Percentiles rank a stretch among this genome's conserved stretches.
Evolutionary conservation across 2,113 vertebrate genomes (phyloP).

Genomic region (Rhinichthys klamathensis): DNA sequence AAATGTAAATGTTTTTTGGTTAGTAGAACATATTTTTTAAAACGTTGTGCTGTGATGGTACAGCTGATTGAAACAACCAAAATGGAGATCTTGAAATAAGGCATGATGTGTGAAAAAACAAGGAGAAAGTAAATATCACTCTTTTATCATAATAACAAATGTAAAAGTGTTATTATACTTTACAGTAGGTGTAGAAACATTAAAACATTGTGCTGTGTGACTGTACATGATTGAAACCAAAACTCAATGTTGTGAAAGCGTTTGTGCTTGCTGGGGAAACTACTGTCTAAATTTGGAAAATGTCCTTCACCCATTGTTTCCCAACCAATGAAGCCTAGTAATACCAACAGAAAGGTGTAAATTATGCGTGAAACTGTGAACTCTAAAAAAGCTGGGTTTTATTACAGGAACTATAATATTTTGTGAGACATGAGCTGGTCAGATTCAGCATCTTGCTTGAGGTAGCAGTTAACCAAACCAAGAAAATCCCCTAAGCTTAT

Average conservation of each 20-base stretch:
- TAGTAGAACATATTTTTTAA: neutral
- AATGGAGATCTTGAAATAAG: neutral
- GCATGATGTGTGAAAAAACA: neutral
- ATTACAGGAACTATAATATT: conserved; percentile 33
- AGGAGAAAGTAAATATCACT: neutral
- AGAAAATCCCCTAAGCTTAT: conserved; percentile 67
- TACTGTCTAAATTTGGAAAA: conserved; percentile 1
- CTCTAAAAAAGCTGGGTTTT: conserved; percentile 16
- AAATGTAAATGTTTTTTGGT: neutral
- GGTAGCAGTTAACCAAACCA: conserved; percentile 61
- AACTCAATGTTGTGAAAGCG: neutral
- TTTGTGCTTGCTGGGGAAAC: neutral
- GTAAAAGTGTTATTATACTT: neutral
- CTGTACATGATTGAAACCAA: neutral
- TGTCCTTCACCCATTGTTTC: neutral
- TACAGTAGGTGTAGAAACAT: neutral
- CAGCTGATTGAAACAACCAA: neutral
- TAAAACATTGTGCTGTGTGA: neutral
- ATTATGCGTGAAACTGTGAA: conserved; percentile 31
- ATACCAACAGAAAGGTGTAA: conserved; percentile 25
- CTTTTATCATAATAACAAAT: neutral
- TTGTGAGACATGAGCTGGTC: conserved; percentile 19
- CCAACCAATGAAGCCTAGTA: conserved; percentile 1
- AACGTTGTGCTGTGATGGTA: too few relatives aligned
- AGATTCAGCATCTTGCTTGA: conserved; percentile 55